Evolutionary conservation across 2,797 vertebrate species (phyloP), one percentile per base, ranked within the genome.

Genomic region (Arrhamphus sclerolepis): DNA sequence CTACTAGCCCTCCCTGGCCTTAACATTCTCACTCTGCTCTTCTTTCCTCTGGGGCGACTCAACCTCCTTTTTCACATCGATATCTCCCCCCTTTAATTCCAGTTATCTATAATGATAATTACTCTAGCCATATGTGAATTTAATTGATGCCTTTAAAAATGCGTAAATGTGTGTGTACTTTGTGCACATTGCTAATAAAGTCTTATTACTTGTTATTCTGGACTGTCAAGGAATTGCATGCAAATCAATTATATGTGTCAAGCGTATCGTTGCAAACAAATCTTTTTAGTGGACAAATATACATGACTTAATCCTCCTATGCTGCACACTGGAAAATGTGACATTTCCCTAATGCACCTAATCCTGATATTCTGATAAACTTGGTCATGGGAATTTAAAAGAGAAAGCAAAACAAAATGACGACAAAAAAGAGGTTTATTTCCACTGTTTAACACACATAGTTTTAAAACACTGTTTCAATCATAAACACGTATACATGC

Each of bases 71-170:
- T 65, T 78, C 75, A 74, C 86, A 70, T 70, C 55, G 69, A 80
- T 77, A 78, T 78, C 70, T 68, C 70, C 74, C 70, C 74, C 68
- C 69, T 82, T 82, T 88, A 70, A 87, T 88, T 84, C 77, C 77
- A 77, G 72, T 82, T 86, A 90, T 89, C 83, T 85, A 50, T 87
- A 89, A 90, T 24, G 75, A 89, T 91, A 87, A 91, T 91, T 87
- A 85, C 84, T 72, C 47, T 53, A 62, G 76, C 88, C 90, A 92
- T 91, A 92, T 92, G 91, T 77, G 86, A 77, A 80, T 83, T 89
- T 75, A 89, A 89, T 81, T 84, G 85, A 87, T 87, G 79, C 64
- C 69, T 83, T 70, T 72, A 72, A 77, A n/a, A 85, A 87, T 68
- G 88, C 90, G 90, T 92, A 72, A 84, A 84, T 83, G 89, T 83